Evolutionary conservation across 2,113 vertebrate species (phyloP), one percentile per base, ranked within the genome.

Genomic region (Dromiciops gliroides): DNA sequence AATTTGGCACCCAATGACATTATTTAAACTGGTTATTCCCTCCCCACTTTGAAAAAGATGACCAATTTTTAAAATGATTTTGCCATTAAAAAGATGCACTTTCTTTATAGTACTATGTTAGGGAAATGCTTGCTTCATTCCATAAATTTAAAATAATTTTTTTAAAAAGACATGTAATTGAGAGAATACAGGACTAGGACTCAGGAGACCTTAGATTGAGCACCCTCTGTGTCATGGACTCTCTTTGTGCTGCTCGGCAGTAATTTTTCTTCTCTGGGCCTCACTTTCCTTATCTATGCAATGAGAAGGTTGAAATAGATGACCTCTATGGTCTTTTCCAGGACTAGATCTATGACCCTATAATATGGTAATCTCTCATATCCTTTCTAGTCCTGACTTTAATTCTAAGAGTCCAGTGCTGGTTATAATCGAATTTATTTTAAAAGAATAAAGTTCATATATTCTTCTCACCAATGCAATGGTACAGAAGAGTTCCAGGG

Each of bases 1-100:
- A 95, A 93, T 97, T 98, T 98, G 97, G 95, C 95, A 93, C 95
- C 96, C 44, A 96, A 94, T 95, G 93, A 95, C 49, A 37, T 50
- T 94, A 90, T 94, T 93, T 96, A 95, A 90, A 96, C 25, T 95
- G 95, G 94, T 44, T 89, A n/a, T 91, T 51, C 91, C 95, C 93
- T 94, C 1, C 91, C 96, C 88, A 75, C 37, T 16, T 67, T 67
- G 60, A 31, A 67, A 67, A 51, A 96, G 93, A 97, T 96, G 95
- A 50, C 83, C 96, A 97, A 92, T 89, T 24, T 94, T 50, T 97
- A 95, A 89, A 94, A 95, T 93, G 94, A 89, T 95, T 97, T 96
- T 89, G 96, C 31, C 31, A 47, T 91, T 26, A 48, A 97, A 95
- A 92, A 97, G 92, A n/a, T n/a, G n/a, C n/a, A n/a, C n/a, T n/a